Evolutionary conservation across 2,888 invertebrate species (phyloP), one percentile per base, ranked within the genome.

Genomic region (Andrena trimmerana): DNA sequence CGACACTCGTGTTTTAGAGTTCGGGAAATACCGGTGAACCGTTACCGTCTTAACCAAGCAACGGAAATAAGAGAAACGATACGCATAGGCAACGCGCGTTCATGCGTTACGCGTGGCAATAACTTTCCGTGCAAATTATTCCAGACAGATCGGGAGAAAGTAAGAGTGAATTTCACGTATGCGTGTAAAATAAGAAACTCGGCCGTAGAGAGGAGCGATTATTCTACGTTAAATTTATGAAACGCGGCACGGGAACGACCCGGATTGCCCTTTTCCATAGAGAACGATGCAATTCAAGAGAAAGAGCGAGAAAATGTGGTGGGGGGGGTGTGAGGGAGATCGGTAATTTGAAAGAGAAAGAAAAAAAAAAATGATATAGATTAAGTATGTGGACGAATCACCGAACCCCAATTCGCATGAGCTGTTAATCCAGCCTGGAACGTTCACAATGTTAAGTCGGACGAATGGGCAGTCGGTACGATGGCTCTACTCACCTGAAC

Each of bases 381-480:
- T 81, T 54, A 85, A 86, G 80, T 86, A 86, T 86, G 79, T 88
- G 86, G 88, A 88, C 88, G 88, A 90, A 90, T 91, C 89, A 89
- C 89, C 90, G 90, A 92, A 91, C 90, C 91, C 91, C 90, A 92
- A 93, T 93, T 92, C 93, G 92, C 92, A 93, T 91, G 93, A 92
- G 92, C 90, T 90, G 90, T 92, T 92, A 91, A 92, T 92, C 91
- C 92, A 92, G 90, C 90, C 90, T 90, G 88, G 88, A 92, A 91
- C 88, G 90, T 91, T 92, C 91, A 92, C 92, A 93, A 92, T 91
- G 93, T 92, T 92, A 93, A 93, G 92, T 92, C 88, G 91, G 92
- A 91, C 91, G 91, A 89, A 89, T 86, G 90, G 89, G 86, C 89
- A 85, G 84, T 85, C 85, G 82, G 83, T 86, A 83, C 71, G 74